A percentile compares a stretch with the other conserved stretches of the same genome.
Conservation (phyloP, 2,888 invertebrate species). For the Ditylenchus weischeri region DNA sequence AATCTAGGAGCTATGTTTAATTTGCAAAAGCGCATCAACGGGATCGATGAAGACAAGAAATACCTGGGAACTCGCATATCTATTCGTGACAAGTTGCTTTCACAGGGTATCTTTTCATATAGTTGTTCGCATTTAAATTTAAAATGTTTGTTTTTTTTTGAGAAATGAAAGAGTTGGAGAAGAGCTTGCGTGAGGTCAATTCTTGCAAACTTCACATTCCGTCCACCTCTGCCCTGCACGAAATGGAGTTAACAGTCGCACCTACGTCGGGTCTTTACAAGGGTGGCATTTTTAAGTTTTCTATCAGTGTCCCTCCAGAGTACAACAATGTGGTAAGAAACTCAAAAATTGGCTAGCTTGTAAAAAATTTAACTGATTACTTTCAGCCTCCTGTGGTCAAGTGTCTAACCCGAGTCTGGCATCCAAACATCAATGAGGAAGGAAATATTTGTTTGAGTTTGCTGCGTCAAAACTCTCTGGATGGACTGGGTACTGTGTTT, state of each 20-base stretch:
- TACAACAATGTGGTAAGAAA: slow-evolving; percentile 88
- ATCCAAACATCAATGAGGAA: slow-evolving; percentile 88
- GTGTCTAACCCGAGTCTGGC: slow-evolving; percentile 87
- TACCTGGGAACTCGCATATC: slow-evolving; percentile 50
- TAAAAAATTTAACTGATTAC: slow-evolving; percentile 41
- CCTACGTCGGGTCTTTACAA: slow-evolving; percentile 82
- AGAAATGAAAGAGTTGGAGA: slow-evolving; percentile 76
- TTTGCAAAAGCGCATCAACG: slow-evolving; percentile 54
- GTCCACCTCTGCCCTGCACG: slow-evolving; percentile 77
- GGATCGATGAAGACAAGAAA: slow-evolving; percentile 49
- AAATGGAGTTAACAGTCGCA: slow-evolving; percentile 70
- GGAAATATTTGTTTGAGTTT: slow-evolving; percentile 89
- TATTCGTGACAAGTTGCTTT: slow-evolving; percentile 52
- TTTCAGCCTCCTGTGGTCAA: slow-evolving; percentile 82
- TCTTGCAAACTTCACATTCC: slow-evolving; percentile 77
- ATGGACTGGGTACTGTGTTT: slow-evolving; percentile 68
- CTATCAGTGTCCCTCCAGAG: slow-evolving; percentile 81
- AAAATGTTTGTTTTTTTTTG: slow-evolving; percentile 5
- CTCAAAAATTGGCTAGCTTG: neutral
- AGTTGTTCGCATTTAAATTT: neutral
- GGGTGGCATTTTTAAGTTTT: slow-evolving; percentile 81
- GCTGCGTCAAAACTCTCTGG: slow-evolving; percentile 82
- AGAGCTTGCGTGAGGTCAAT: slow-evolving; percentile 67
- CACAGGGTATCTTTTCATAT: slow-evolving; percentile 34
- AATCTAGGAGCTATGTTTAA: slow-evolving; percentile 45